Conservation (phyloP, 2,888 invertebrate genomes). For the Geotrupes spiniger region DNA sequence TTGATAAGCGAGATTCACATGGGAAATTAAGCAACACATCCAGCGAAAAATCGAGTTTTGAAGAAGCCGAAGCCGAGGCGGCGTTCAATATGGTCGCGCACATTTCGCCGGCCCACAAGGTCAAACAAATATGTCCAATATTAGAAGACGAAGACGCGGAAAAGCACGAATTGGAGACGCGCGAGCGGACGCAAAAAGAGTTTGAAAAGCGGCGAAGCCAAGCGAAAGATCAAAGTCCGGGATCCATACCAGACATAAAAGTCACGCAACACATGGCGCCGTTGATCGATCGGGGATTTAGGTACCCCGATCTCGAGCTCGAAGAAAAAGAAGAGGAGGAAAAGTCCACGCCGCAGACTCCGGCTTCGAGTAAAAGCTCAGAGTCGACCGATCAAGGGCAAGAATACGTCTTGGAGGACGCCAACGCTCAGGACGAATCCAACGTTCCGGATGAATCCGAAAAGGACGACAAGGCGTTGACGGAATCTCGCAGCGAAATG, state of each 20-base stretch:
- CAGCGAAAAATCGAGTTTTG: slow-evolving; percentile 51
- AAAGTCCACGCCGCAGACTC: slow-evolving; percentile 52
- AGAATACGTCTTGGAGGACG: slow-evolving; percentile 62
- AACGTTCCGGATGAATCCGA: slow-evolving; percentile 41
- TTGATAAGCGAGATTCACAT: slow-evolving; percentile 42
- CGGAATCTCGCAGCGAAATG: slow-evolving; percentile 53
- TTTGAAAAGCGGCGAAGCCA: slow-evolving; percentile 50
- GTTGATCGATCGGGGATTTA: slow-evolving; percentile 48
- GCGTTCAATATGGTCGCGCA: slow-evolving; percentile 53
- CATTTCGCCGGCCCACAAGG: slow-evolving; percentile 50
- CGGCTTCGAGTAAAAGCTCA: slow-evolving; percentile 63
- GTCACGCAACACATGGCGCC: slow-evolving; percentile 60
- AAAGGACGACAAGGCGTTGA: slow-evolving; percentile 43
- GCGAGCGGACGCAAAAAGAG: slow-evolving; percentile 46
- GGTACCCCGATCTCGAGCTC: slow-evolving; percentile 52
- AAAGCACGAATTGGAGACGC: slow-evolving; percentile 53
- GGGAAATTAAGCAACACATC: slow-evolving; percentile 46
- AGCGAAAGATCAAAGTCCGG: slow-evolving; percentile 59
- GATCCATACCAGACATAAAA: slow-evolving; percentile 62
- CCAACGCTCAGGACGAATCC: slow-evolving; percentile 57
- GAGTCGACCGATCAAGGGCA: slow-evolving; percentile 64
- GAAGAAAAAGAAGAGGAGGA: slow-evolving; percentile 47
- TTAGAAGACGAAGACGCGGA: slow-evolving; percentile 54
- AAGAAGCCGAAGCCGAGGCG: slow-evolving; percentile 54
- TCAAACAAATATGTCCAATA: slow-evolving; percentile 51